phyloP scores from a whole-genome alignment of 2,113 vertebrate genomes.

The Amphilophus citrinellus region DNA sequence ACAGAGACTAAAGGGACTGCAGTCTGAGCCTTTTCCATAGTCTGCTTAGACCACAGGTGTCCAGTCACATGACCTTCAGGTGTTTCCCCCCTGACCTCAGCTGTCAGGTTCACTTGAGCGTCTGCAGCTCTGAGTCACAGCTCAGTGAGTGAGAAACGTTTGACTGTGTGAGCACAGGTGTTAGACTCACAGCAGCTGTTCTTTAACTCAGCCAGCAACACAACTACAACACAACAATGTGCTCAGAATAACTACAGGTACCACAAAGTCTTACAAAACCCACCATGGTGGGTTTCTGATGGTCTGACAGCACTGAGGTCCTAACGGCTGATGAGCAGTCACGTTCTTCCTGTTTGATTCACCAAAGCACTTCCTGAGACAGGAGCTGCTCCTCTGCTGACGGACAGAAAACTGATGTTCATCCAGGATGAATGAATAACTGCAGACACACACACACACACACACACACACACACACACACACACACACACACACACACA shows the following conservation, averaged over 20 bases:
- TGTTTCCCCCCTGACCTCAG: neutral
- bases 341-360: neutral
- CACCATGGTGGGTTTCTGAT: neutral
- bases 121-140: constrained; percentile 8
- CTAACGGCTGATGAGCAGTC: neutral
- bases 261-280: neutral
- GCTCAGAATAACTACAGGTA: no score
- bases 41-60: neutral
- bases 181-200: no score
- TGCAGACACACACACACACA: neutral
- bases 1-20: neutral
- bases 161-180: neutral
- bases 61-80: neutral
- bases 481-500: neutral
- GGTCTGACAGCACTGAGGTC: neutral
- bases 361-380: neutral
- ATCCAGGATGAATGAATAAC: neutral
- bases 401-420: neutral
- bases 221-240: no score
- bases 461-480: no score
- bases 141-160: neutral
- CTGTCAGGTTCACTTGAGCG: neutral
- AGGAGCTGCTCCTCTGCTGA: neutral
- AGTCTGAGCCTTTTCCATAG: neutral
- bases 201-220: no score